Conservation (phyloP, 1,140 invertebrate species). For the Globodera ellingtonae region DNA sequence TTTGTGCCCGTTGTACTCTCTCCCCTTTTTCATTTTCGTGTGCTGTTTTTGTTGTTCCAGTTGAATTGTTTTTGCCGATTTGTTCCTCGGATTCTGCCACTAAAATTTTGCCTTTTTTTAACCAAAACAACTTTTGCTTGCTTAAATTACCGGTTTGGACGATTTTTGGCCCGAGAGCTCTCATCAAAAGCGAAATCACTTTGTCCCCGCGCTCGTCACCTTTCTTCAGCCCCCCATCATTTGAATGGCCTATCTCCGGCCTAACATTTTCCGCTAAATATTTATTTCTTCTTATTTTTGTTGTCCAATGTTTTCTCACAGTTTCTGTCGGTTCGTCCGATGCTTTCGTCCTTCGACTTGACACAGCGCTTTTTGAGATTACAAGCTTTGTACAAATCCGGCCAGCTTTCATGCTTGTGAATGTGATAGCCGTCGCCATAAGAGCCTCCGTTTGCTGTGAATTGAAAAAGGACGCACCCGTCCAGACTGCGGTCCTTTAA, state of each 20-base stretch:
- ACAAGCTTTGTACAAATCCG: constrained; percentile 56
- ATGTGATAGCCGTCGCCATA: constrained; percentile 44
- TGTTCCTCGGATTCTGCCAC: constrained; percentile 13
- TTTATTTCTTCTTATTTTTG: background rate
- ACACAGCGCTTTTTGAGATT: constrained; percentile 46
- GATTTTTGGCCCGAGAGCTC: constrained; percentile 22
- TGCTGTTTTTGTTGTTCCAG: constrained; percentile 3
- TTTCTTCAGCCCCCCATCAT: constrained; percentile 16
- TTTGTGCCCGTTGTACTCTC: constrained; percentile 5
- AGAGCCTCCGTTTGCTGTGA: constrained; percentile 48
- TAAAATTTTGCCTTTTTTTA: constrained; percentile 11
- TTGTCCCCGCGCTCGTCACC: constrained; percentile 8
- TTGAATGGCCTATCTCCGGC: constrained; percentile 16
- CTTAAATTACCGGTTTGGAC: background rate
- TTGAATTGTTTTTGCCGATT: background rate
- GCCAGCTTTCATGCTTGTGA: constrained; percentile 54
- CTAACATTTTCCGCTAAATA: background rate
- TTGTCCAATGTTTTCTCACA: constrained; percentile 12
- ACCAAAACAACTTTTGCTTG: background rate
- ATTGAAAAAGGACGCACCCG: constrained; percentile 58
- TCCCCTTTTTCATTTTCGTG: constrained; percentile 13
- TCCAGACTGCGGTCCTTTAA: constrained; percentile 48
- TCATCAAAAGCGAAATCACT: constrained; percentile 18
- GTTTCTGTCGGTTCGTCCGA: background rate
- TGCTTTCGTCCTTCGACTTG: background rate